phyloP scores from a whole-genome alignment of 2,888 invertebrate genomes.

The Colletes collaris region DNA sequence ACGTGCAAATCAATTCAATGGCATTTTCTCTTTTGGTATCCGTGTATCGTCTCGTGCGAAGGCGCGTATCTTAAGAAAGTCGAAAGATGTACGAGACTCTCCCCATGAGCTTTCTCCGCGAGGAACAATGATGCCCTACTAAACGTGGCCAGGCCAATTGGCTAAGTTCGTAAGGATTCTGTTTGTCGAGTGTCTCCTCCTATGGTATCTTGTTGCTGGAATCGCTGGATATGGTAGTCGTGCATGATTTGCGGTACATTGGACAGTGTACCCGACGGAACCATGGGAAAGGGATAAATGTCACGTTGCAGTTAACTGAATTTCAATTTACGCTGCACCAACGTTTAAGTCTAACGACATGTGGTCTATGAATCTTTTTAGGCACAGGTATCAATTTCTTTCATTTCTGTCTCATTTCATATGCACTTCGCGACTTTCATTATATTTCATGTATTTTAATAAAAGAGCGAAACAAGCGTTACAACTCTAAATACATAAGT shows the following conservation, averaged over 20 bases:
- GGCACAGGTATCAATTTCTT: too few relatives aligned
- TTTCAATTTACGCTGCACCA: not conserved
- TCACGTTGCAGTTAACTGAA: not conserved
- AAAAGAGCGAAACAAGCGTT: too few relatives aligned
- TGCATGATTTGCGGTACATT: not conserved
- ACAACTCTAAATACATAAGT: too few relatives aligned
- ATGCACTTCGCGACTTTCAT: too few relatives aligned
- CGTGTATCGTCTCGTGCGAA: constrained; percentile 8
- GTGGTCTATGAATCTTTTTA: too few relatives aligned
- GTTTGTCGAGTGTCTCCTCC: not conserved
- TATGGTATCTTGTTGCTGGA: not conserved
- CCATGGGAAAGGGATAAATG: not conserved
- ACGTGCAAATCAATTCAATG: constrained; percentile 23
- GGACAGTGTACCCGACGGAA: not conserved
- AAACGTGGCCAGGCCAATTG: constrained; percentile 14
- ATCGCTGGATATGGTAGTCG: not conserved
- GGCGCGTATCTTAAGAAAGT: constrained; percentile 21
- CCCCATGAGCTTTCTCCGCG: constrained; percentile 36
- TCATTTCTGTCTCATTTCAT: too few relatives aligned
- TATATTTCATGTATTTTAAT: too few relatives aligned
- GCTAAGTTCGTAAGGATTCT: not conserved
- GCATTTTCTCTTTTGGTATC: constrained; percentile 45
- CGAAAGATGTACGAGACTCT: constrained; percentile 41
- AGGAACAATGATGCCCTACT: constrained; percentile 44
- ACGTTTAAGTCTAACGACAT: not conserved